Conservation (phyloP, 2,113 vertebrate genomes). For the Neofelis nebulosa region DNA sequence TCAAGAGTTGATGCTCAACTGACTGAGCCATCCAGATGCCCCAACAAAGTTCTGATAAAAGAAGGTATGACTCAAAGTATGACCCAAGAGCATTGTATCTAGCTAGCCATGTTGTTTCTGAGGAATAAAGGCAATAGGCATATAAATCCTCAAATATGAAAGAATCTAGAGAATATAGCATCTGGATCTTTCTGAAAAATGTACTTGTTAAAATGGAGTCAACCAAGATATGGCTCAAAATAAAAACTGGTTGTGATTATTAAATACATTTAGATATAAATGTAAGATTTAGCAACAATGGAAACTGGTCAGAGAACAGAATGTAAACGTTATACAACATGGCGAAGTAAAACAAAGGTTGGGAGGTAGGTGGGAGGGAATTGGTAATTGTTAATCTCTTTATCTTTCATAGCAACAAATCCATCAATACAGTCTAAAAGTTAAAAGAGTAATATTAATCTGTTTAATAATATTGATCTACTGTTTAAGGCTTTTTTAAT, state of each 20-base stretch:
- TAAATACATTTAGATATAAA: background rate
- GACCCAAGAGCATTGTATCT: background rate
- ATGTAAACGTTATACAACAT: background rate
- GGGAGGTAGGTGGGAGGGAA: background rate
- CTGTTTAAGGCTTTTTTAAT: background rate
- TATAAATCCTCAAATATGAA: background rate
- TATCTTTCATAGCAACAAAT: constrained; percentile 14
- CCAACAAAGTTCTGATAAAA: background rate
- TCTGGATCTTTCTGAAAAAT: background rate
- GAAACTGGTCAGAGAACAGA: background rate
- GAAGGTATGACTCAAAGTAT: background rate
- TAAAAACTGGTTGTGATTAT: constrained; percentile 21
- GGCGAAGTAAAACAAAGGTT: constrained; percentile 23
- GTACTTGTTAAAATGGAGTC: constrained; percentile 25
- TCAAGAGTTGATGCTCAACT: too few species aligned
- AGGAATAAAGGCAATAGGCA: background rate
- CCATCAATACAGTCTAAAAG: background rate
- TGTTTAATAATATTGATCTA: constrained; percentile 12
- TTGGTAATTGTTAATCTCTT: background rate
- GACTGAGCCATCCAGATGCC: too few species aligned
- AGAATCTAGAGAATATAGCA: background rate
- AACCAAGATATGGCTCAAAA: background rate
- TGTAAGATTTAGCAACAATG: constrained; percentile 3
- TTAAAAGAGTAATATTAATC: background rate
- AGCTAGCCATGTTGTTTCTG: too few species aligned